Evolutionary conservation across 2,888 invertebrate genomes (phyloP), one percentile per base, ranked within the genome.

Genomic region (Nomada flava): DNA sequence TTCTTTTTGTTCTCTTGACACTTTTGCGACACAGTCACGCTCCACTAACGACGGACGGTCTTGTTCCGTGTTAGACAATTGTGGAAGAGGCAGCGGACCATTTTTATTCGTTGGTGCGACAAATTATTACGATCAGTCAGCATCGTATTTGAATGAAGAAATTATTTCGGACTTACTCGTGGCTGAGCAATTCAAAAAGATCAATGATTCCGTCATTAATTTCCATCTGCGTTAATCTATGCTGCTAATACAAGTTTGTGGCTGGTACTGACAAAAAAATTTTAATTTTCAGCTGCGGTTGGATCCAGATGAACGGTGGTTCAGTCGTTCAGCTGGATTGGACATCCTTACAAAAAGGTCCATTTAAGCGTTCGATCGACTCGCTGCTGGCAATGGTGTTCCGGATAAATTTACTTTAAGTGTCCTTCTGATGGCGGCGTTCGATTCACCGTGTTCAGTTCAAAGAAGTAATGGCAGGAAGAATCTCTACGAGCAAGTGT

Each of bases 11-110:
- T 50, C 77, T 26, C 71, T 29, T 67, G 44, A 57, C 63, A 53
- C 57, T 62, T 53, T 26, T 52, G 55, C 62, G 26, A 76, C 71
- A 57, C 36, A 60, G 80, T 65, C 84, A 84, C 79, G 79, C 68
- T 86, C 79, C 36, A 53, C 75, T 69, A 81, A 84, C 88, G 84
- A 84, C 20, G 79, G 69, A 86, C 77, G 71, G 78, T 85, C 77
- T 85, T 76, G 83, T 80, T 80, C 82, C 77, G 59, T 78, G 74
- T 77, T 26, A 67, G n/a, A 4, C 15, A 68, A 26, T 52, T 26
- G 26, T 44, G 64, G 15, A 36, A 73, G 18, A 44, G 26, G 9
- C 20, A 13, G 1, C 20, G 18, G 52, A 1, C 13, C 42, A 10
- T 20, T 47, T 18, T 3, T 44, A 15, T 20, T 29, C 26, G 18